Conservation (phyloP, 2,113 vertebrate genomes). For the Nycticebus coucang region DNA sequence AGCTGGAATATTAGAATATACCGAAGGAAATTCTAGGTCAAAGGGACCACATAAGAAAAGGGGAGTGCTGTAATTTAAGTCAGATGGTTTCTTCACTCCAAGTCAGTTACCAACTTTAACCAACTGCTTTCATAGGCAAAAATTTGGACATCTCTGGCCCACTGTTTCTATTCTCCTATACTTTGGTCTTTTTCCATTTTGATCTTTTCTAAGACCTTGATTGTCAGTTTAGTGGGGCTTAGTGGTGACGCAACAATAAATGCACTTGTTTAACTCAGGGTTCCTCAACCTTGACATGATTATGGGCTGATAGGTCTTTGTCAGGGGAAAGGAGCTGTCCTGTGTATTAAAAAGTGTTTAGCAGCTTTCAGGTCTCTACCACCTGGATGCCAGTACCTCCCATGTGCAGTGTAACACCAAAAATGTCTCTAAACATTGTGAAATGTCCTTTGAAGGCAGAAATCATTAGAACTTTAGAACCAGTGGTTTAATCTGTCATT, state of each 20-base stretch:
- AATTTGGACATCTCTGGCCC: not conserved
- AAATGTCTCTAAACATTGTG: not conserved
- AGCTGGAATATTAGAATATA: not conserved
- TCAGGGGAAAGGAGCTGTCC: not conserved
- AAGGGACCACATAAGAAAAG: not conserved
- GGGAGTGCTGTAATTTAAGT: not conserved
- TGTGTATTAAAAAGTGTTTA: not conserved
- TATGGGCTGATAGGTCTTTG: not conserved
- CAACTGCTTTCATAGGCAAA: not conserved
- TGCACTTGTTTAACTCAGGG: not conserved
- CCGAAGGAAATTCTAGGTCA: not conserved
- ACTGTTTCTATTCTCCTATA: not conserved
- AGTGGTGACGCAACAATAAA: not conserved
- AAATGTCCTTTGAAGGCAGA: not conserved
- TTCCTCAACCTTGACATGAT: not conserved
- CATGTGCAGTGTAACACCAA: not conserved
- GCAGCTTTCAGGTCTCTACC: not conserved
- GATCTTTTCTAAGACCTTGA: not conserved
- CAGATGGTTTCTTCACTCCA: not conserved
- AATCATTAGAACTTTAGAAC: not conserved
- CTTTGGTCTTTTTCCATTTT: not conserved
- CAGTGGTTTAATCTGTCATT: not conserved
- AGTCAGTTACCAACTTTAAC: not conserved
- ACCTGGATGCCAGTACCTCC: not conserved
- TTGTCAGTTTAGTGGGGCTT: not conserved